Evolutionary conservation across 2,113 vertebrate species (phyloP).

Genomic region (Pollimyrus isidori): DNA sequence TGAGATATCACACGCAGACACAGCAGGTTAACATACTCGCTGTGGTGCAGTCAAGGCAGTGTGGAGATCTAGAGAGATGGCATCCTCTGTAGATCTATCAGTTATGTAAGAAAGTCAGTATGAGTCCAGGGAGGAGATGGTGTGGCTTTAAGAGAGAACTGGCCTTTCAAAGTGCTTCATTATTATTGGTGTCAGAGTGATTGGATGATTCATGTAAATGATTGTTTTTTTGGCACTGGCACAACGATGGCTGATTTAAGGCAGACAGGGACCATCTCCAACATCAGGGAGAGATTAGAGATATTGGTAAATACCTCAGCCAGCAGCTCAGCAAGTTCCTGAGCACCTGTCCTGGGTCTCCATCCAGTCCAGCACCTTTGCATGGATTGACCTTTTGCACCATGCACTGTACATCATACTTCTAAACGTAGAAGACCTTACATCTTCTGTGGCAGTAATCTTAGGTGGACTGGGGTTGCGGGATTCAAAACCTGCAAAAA

Average conservation of each 20-base stretch:
- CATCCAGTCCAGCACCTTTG: background rate
- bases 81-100: background rate
- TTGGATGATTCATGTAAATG: background rate
- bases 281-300: background rate
- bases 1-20: too few relatives aligned
- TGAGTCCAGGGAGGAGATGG: background rate
- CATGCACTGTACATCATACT: background rate
- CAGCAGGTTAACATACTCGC: too few relatives aligned
- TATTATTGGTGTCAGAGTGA: background rate
- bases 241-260: background rate
- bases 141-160: background rate
- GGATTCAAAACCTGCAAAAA: background rate
- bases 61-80: background rate
- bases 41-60: background rate
- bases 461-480: background rate
- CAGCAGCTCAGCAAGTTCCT: background rate
- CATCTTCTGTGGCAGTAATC: too few relatives aligned
- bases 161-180: background rate
- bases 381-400: background rate
- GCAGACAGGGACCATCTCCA: background rate
- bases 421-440: background rate
- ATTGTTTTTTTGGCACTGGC: background rate
- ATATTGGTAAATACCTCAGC: background rate
- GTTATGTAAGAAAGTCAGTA: background rate
- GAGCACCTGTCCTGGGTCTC: background rate